Percentiles rank a stretch among this genome's conserved stretches.
Evolutionary conservation across 2,797 vertebrate species (phyloP).

Genomic region (Tiaroga cobitis): DNA sequence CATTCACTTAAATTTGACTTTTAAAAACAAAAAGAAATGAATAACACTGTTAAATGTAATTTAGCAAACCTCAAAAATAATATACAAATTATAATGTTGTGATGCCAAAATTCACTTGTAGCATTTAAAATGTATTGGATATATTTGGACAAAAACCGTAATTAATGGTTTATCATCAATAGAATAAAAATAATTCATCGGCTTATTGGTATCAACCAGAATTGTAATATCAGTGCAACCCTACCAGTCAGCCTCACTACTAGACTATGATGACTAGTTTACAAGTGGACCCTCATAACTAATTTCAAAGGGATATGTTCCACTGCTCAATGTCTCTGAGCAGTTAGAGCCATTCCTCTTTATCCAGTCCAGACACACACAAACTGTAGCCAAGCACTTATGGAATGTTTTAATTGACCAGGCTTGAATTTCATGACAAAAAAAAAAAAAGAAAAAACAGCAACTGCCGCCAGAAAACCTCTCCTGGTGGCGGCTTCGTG

Average conservation of each 20-base stretch:
- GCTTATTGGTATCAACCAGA: background rate
- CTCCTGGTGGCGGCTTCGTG: background rate
- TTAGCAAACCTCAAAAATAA: background rate
- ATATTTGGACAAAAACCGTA: background rate
- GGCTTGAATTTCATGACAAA: conserved; percentile 31
- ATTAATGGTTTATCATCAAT: background rate
- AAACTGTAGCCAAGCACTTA: conserved; percentile 19
- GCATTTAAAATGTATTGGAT: background rate
- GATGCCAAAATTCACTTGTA: background rate
- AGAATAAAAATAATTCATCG: background rate
- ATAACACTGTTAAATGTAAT: background rate
- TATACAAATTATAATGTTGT: background rate
- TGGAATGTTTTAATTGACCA: conserved; percentile 39
- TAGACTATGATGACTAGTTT: background rate
- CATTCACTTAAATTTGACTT: background rate
- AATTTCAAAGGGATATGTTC: background rate
- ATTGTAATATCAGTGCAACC: background rate
- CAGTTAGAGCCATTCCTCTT: conserved; percentile 8
- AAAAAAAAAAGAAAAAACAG: conserved; percentile 12
- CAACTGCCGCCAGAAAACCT: conserved; percentile 18
- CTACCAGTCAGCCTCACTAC: background rate
- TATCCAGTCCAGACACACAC: conserved; percentile 20
- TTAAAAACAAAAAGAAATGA: background rate
- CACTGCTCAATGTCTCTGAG: conserved; percentile 34
- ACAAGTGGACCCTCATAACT: background rate